phyloP scores from a whole-genome alignment of 2,113 vertebrate species.

The Tyto alba region DNA sequence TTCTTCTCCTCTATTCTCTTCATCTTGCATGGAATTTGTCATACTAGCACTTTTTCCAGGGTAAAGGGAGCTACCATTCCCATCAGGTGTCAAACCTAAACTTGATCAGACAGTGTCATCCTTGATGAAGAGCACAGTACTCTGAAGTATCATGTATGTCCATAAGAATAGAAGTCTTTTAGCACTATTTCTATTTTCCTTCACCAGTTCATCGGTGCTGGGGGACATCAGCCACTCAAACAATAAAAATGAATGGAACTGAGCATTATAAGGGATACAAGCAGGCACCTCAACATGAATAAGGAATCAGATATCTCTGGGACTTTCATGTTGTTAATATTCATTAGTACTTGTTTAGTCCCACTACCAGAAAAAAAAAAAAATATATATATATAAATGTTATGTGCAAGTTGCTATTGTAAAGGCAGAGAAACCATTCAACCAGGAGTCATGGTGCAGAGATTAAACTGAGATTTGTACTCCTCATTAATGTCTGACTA shows the following conservation, averaged over 20 bases:
- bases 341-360: background rate
- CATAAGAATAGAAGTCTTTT: background rate
- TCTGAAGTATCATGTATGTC: background rate
- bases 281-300: background rate
- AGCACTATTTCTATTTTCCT: background rate
- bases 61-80: background rate
- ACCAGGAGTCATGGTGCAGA: background rate
- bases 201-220: background rate
- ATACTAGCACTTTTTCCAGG: background rate
- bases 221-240: background rate
- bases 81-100: background rate
- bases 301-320: background rate
- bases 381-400: background rate
- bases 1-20: background rate
- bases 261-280: background rate
- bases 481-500: background rate
- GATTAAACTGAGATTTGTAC: background rate
- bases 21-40: background rate
- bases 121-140: background rate
- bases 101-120: fast-evolving
- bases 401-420: background rate
- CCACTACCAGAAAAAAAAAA: background rate
- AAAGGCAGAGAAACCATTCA: background rate
- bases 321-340: background rate
- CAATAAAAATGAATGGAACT: background rate